Conservation (phyloP, 1,140 invertebrate genomes). For the Paracyclopina nana region DNA sequence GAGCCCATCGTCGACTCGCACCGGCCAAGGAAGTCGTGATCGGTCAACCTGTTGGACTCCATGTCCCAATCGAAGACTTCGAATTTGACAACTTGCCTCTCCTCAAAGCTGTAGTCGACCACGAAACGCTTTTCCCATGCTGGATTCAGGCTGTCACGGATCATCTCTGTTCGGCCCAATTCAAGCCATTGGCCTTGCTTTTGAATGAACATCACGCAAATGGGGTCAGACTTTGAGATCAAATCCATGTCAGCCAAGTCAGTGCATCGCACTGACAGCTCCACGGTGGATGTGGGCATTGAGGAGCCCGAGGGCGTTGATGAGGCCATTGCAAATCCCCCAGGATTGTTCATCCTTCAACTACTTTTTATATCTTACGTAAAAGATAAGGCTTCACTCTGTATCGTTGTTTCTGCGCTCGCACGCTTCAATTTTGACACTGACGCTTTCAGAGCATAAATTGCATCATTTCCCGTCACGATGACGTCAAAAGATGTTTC, state of each 20-base stretch:
- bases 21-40: slow-evolving; percentile 33
- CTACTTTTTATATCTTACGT: too few relatives aligned
- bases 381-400: too few relatives aligned
- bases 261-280: slow-evolving; percentile 18
- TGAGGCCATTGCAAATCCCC: not conserved
- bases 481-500: too few relatives aligned
- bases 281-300: not conserved
- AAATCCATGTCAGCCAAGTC: slow-evolving; percentile 30
- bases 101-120: slow-evolving; percentile 35
- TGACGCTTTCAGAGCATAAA: too few relatives aligned
- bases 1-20: slow-evolving; percentile 32
- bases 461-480: too few relatives aligned
- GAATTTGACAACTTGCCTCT: slow-evolving; percentile 26
- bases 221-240: slow-evolving; percentile 32
- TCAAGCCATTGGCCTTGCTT: slow-evolving; percentile 20
- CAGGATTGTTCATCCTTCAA: too few relatives aligned
- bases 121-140: slow-evolving; percentile 33
- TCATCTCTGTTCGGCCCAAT: slow-evolving; percentile 32
- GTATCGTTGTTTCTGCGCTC: too few relatives aligned
- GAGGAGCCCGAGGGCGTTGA: not conserved
- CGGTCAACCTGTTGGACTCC: slow-evolving; percentile 19
- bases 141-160: slow-evolving; percentile 33
- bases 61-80: slow-evolving; percentile 24
- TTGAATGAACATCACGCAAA: slow-evolving; percentile 27
- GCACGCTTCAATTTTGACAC: too few relatives aligned